Conservation (phyloP, 2,888 invertebrate genomes). For the Oscheius sp. region DNA sequence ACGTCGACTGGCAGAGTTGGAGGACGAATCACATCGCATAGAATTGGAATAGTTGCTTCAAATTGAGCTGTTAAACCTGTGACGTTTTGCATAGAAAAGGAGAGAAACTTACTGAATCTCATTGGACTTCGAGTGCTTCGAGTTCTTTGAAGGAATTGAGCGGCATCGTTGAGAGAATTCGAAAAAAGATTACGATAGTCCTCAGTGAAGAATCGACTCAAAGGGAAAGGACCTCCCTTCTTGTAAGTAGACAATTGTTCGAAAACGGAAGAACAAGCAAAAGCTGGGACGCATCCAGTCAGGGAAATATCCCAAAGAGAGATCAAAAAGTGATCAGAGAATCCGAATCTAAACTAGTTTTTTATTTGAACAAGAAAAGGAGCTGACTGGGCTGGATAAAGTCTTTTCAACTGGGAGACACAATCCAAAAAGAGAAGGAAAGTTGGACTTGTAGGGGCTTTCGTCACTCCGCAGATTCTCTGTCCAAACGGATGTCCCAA, state of each 20-base stretch:
- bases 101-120: background rate
- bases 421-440: slow-evolving; percentile 91
- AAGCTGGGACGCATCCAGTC: slow-evolving; percentile 88
- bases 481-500: slow-evolving; percentile 58
- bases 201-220: slow-evolving; percentile 37
- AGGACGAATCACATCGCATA: slow-evolving; percentile 45
- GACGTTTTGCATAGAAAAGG: too few relatives aligned
- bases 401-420: slow-evolving; percentile 87
- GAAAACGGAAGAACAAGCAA: slow-evolving; percentile 71
- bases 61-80: background rate
- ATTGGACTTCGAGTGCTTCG: background rate
- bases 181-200: slow-evolving; percentile 42
- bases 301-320: slow-evolving; percentile 89
- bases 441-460: slow-evolving; percentile 80
- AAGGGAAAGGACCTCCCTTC: slow-evolving; percentile 43
- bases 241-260: slow-evolving; percentile 37
- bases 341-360: slow-evolving; percentile 79
- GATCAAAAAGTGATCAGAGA: slow-evolving; percentile 89
- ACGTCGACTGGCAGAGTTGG: slow-evolving; percentile 41
- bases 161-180: slow-evolving; percentile 43
- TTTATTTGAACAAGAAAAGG: background rate
- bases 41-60: background rate
- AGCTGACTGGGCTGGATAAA: slow-evolving; percentile 80
- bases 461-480: slow-evolving; percentile 38
- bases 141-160: slow-evolving; percentile 13